phyloP scores from a whole-genome alignment of 2,888 invertebrate genomes.

The Drosophila rubida region DNA sequence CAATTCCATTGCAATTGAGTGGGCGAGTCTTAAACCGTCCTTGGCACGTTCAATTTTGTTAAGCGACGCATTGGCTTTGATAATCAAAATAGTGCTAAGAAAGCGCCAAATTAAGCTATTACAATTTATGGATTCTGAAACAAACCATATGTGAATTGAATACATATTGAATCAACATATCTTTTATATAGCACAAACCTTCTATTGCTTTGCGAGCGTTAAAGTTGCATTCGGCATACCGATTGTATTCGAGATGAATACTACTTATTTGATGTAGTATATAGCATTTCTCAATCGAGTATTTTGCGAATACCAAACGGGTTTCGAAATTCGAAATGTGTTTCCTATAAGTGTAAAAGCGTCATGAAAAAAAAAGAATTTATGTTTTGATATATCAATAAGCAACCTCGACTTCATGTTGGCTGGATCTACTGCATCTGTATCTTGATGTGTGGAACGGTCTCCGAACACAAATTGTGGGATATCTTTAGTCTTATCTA shows the following conservation, averaged over 20 bases:
- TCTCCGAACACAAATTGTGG: constrained; percentile 78
- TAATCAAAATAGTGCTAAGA: constrained; percentile 68
- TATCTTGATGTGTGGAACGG: constrained; percentile 74
- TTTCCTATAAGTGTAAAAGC: constrained; percentile 44
- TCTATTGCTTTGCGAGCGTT: constrained; percentile 72
- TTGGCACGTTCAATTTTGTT: constrained; percentile 75
- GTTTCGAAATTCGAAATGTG: constrained; percentile 66
- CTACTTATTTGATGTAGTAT: constrained; percentile 75
- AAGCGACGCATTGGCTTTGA: constrained; percentile 76
- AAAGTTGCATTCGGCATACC: constrained; percentile 75
- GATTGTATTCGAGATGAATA: constrained; percentile 68
- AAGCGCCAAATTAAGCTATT: constrained; percentile 78
- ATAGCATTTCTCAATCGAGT: constrained; percentile 78
- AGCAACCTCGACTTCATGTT: constrained; percentile 33
- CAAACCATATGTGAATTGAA: background rate
- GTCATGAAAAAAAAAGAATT: background rate
- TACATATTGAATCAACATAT: background rate
- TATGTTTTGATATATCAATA: background rate
- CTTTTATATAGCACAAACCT: constrained; percentile 46
- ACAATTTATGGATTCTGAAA: constrained; percentile 68
- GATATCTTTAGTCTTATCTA: constrained; percentile 65
- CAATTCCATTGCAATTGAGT: constrained; percentile 51
- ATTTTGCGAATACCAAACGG: constrained; percentile 71
- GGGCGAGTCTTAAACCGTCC: constrained; percentile 64
- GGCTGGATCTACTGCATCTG: constrained; percentile 44